Percentiles rank a stretch among this genome's conserved stretches.
These are phyloP conservation scores for Potamarius usumacintae DNA, from an alignment of 2,113 vertebrate species.

Conservation along the genomic window DNA sequence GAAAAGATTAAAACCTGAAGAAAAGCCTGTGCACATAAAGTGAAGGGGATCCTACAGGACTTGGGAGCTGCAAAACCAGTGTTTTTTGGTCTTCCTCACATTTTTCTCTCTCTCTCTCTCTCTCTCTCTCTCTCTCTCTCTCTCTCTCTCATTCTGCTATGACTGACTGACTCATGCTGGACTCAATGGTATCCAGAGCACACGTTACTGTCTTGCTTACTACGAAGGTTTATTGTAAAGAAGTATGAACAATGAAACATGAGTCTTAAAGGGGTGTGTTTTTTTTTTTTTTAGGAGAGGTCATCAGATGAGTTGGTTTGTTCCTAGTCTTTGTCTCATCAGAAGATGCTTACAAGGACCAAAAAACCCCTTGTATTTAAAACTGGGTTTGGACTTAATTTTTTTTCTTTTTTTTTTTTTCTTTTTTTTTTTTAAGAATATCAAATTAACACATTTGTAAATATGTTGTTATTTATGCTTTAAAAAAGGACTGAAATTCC, in stretches of 20 bases:
- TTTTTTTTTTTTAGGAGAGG: conserved; percentile 9
- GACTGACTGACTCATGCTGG: conserved; percentile 50
- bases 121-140: conserved; percentile 25
- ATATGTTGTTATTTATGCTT: conserved; percentile 75
- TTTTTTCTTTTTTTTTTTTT: neutral
- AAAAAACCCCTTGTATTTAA: conserved; percentile 62
- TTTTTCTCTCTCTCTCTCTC: conserved; percentile 26
- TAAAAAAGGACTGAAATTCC: conserved; percentile 63
- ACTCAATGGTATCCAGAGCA: conserved; percentile 56
- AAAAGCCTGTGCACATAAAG: conserved; percentile 93
- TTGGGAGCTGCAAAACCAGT: conserved; percentile 35
- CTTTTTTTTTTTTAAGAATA: conserved; percentile 56
- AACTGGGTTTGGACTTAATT: conserved; percentile 63
- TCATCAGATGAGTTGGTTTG: conserved; percentile 6
- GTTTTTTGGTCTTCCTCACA: conserved; percentile 61
- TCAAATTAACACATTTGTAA: conserved; percentile 72
- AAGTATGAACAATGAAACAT: conserved; percentile 46
- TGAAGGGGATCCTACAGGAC: conserved; percentile 69
- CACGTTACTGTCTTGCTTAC: conserved; percentile 51
- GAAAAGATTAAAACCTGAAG: conserved; percentile 95
- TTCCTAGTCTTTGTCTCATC: conserved; percentile 21
- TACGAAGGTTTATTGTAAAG: conserved; percentile 56
- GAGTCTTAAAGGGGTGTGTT: conserved; percentile 1
- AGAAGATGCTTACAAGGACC: conserved; percentile 23
- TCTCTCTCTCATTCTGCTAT: conserved; percentile 41